phyloP scores from a whole-genome alignment of 2,888 invertebrate species.

The Sinohyriopsis cumingii region DNA sequence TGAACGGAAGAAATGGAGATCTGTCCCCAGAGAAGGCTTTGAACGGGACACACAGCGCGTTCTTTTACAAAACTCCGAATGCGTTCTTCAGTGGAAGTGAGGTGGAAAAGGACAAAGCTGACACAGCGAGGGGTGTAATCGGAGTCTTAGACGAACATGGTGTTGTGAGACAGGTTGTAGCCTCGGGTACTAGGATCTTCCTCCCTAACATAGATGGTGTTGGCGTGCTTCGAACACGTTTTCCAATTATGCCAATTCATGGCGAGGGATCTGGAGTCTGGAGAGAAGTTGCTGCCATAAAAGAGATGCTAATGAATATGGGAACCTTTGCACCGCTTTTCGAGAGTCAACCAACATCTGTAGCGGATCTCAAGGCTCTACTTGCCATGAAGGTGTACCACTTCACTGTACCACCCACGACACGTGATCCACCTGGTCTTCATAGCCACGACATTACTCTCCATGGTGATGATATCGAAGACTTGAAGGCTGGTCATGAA shows the following conservation, averaged over 20 bases:
- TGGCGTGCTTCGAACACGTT: conserved; percentile 53
- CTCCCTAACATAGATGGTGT: conserved; percentile 50
- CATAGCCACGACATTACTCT: conserved; percentile 38
- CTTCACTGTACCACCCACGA: conserved; percentile 30
- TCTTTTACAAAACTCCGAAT: conserved; percentile 42
- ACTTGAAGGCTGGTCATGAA: conserved; percentile 25
- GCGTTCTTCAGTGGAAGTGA: conserved; percentile 38
- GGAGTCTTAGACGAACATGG: conserved; percentile 51
- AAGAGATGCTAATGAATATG: conserved; percentile 50
- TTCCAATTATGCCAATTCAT: conserved; percentile 58
- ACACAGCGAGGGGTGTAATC: conserved; percentile 36
- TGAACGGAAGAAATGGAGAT: conserved; percentile 22
- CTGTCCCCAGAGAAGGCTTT: conserved; percentile 31
- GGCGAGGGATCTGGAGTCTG: conserved; percentile 39
- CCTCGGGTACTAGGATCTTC: conserved; percentile 48
- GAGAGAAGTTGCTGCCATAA: conserved; percentile 53
- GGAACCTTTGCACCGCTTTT: conserved; percentile 33
- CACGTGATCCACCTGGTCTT: conserved; percentile 38
- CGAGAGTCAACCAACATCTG: conserved; percentile 33
- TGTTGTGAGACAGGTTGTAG: conserved; percentile 25
- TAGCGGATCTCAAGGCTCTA: conserved; percentile 16
- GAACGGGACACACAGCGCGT: conserved; percentile 39
- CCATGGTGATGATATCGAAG: conserved; percentile 32
- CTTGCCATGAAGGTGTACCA: conserved; percentile 9
- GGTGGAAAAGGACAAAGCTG: conserved; percentile 23